Evolutionary conservation across 1,140 invertebrate genomes (phyloP).

Genomic region (Epicauta chinensis): DNA sequence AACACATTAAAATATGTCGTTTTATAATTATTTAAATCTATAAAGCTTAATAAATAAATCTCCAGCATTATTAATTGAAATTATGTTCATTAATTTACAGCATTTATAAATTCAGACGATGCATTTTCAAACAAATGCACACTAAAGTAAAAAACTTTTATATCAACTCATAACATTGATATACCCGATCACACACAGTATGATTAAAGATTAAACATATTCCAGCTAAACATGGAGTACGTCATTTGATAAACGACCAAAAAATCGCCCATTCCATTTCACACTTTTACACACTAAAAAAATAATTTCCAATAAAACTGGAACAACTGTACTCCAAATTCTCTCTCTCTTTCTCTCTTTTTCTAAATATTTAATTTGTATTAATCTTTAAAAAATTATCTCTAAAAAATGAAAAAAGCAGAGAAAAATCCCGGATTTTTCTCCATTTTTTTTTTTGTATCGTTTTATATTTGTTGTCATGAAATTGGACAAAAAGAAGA

Average conservation of each 20-base stretch:
- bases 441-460: too few relatives aligned
- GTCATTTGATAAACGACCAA: neutral
- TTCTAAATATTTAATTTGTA: too few relatives aligned
- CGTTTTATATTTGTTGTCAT: too few relatives aligned
- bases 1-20: constrained; percentile 18
- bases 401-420: too few relatives aligned
- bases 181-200: constrained; percentile 45
- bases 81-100: too few relatives aligned
- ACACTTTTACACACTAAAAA: too few relatives aligned
- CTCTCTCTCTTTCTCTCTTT: too few relatives aligned
- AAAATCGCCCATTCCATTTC: too few relatives aligned
- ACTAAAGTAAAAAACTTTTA: constrained; percentile 31
- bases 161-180: constrained; percentile 45
- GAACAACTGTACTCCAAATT: constrained; percentile 25
- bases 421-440: too few relatives aligned
- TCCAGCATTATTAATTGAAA: constrained; percentile 3
- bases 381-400: too few relatives aligned
- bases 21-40: neutral
- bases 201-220: constrained; percentile 40
- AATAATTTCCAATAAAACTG: constrained; percentile 42
- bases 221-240: constrained; percentile 23
- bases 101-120: constrained; percentile 5
- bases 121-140: constrained; percentile 44
- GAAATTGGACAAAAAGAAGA: constrained; percentile 15
- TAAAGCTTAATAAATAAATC: constrained; percentile 16